Conservation (phyloP, 2,797 vertebrate genomes). For the Siniperca obscura region DNA sequence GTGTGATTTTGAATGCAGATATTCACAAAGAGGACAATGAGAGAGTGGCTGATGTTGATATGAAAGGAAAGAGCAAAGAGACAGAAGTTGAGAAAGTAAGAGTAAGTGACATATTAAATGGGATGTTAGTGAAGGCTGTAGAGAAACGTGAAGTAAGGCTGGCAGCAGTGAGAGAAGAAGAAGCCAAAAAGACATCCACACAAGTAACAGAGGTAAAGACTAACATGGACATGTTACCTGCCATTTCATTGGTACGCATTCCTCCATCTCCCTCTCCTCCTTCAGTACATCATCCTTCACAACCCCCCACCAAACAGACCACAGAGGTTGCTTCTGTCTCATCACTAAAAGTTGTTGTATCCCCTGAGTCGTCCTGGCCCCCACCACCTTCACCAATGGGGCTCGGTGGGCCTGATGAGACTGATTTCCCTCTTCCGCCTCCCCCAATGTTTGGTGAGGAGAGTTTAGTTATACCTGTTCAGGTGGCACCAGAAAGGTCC, state of each 20-base stretch:
- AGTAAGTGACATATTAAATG: conserved; percentile 64
- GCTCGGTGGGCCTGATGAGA: conserved; percentile 82
- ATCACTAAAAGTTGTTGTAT: conserved; percentile 39
- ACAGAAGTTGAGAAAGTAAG: conserved; percentile 62
- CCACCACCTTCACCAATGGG: conserved; percentile 83
- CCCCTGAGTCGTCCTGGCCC: conserved; percentile 84
- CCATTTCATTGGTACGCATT: conserved; percentile 53
- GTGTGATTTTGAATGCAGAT: conserved; percentile 61
- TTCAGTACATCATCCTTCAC: conserved; percentile 84
- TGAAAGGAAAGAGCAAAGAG: conserved; percentile 61
- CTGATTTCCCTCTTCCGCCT: conserved; percentile 81
- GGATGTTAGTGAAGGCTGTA: conserved; percentile 67
- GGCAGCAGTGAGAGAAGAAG: conserved; percentile 43
- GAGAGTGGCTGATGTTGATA: conserved; percentile 65
- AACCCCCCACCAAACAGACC: conserved; percentile 79
- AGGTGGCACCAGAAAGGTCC: conserved; percentile 30
- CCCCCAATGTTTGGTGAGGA: conserved; percentile 73
- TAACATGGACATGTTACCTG: background rate
- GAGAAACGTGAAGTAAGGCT: conserved; percentile 64
- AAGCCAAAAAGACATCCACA: conserved; percentile 24
- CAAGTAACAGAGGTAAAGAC: conserved; percentile 46
- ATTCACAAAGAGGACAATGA: conserved; percentile 55
- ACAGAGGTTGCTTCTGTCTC: conserved; percentile 40
- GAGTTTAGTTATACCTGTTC: conserved; percentile 30
- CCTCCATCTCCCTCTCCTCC: conserved; percentile 84